phyloP scores from a whole-genome alignment of 2,797 vertebrate genomes.

The Oryzias sinensis region DNA sequence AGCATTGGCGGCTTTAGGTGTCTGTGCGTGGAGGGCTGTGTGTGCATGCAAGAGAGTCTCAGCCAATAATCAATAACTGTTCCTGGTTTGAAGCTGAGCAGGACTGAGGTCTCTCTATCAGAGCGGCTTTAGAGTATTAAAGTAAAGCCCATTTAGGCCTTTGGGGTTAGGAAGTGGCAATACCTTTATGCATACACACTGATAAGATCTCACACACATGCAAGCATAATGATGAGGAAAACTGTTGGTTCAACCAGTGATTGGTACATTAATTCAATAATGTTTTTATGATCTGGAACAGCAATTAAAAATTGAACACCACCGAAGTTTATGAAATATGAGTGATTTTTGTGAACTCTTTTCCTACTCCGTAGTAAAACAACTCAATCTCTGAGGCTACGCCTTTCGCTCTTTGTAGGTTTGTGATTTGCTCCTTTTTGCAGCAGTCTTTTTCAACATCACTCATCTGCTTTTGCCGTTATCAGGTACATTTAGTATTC shows the following conservation, averaged over 20 bases:
- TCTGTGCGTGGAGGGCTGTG: conserved; percentile 13
- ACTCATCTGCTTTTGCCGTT: too few species aligned
- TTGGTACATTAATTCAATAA: too few species aligned
- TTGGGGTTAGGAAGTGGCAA: conserved; percentile 40
- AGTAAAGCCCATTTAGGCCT: conserved; percentile 51
- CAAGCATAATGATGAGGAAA: conserved; percentile 3
- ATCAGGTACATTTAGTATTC: too few species aligned
- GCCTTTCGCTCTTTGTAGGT: too few species aligned
- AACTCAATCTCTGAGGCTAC: too few species aligned
- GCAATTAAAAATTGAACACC: not conserved
- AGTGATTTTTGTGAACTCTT: too few species aligned
- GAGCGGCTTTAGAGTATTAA: conserved; percentile 55
- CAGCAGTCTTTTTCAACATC: too few species aligned
- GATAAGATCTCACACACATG: conserved; percentile 4
- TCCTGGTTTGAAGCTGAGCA: conserved; percentile 37
- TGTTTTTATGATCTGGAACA: too few species aligned
- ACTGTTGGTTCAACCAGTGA: not conserved
- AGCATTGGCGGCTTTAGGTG: conserved; percentile 37
- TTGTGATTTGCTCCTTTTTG: too few species aligned
- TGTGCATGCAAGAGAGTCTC: conserved; percentile 12
- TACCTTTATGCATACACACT: conserved; percentile 4
- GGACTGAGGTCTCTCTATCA: conserved; percentile 48
- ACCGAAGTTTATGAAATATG: not conserved
- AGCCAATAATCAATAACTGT: conserved; percentile 64
- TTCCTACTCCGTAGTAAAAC: too few species aligned